Evolutionary conservation across 2,888 invertebrate genomes (phyloP).

Genomic region (Eupelmus urozonus): DNA sequence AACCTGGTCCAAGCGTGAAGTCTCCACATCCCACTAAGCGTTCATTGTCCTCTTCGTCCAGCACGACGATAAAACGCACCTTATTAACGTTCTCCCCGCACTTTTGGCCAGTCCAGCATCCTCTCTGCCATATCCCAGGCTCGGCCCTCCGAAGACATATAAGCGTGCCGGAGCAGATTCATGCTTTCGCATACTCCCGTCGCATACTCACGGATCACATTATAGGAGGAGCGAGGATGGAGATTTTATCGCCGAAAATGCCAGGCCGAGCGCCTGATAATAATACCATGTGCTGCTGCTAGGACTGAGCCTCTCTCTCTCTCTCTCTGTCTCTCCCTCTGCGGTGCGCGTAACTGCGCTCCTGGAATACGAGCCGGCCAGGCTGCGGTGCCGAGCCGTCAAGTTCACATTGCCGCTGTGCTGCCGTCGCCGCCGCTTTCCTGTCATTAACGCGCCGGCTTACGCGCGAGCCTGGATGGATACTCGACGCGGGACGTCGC

Average conservation of each 20-base stretch:
- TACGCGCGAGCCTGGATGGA: conserved; percentile 43
- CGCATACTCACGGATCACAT: too few species aligned
- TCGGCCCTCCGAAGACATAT: neutral
- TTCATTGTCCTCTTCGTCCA: neutral
- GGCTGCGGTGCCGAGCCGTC: conserved; percentile 74
- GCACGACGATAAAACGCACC: conserved; percentile 36
- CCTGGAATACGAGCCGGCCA: conserved; percentile 60
- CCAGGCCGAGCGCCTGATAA: conserved; percentile 29
- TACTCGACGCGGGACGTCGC: neutral
- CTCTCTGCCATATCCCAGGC: neutral
- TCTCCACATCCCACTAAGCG: conserved; percentile 13
- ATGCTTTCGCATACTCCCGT: too few species aligned
- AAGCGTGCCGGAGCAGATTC: neutral
- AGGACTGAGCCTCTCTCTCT: too few species aligned
- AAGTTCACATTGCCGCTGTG: conserved; percentile 75
- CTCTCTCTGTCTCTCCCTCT: conserved; percentile 18
- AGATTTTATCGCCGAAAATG: conserved; percentile 53
- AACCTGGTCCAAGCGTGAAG: too few species aligned
- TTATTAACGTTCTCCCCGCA: conserved; percentile 28
- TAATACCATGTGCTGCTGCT: conserved; percentile 14
- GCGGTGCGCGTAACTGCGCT: conserved; percentile 11
- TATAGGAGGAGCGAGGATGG: neutral
- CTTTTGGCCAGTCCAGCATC: neutral
- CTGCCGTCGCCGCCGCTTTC: conserved; percentile 59
- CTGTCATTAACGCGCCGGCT: conserved; percentile 74